Base-by-base conservation (phyloP, 1,140 invertebrate genomes). In the Antheraea pernyi region DNA sequence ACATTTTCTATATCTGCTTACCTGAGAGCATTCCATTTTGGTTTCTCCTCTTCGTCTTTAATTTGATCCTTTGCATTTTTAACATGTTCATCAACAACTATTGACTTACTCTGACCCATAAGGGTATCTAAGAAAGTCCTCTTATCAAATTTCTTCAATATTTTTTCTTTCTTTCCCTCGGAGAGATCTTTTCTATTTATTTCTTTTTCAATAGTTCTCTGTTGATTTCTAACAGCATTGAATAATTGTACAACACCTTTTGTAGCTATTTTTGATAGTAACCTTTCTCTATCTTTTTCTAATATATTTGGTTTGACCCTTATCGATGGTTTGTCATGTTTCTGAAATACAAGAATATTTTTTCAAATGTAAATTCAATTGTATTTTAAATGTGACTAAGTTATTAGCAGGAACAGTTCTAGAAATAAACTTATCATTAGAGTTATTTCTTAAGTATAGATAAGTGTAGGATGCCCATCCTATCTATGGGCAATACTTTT, bases 181-280 rank as follows among this genome's bases (percentile, higher is more conserved):
- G 97, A 93, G n/a, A 95, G 93, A 37, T 97, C 96, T 62, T 94
- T 97, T 71, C 95, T 93, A 59, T 94, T 91, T 71, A 98, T 84
- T 89, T 97, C 95, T 65, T 94, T 94, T 65, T 96, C 94, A 64
- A 98, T 92, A 65, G 95, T 94, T 85, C 95, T 96, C 87, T 98
- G 97, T 89, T 98, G 97, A 76, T 96, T 94, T 82, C 94, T 94
- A 0, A 98, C 97, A 22, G 97, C 96, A 94, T 98, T 98, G 76
- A 98, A 99, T 74, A 99, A 91, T 86, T 98, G 97, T 0, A 98
- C 97, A 6, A 98, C 97, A 82, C 97, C 98, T 84, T 96, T 97
- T 69, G 97, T 98, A 18, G 97, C 97, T 77, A 98, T 97, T 94
- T 96, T 97, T 39, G 95, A 93, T 66, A 98, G 86, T 60, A 94